Conservation (phyloP, 2,113 vertebrate species). For the Halcyon malimbica region DNA sequence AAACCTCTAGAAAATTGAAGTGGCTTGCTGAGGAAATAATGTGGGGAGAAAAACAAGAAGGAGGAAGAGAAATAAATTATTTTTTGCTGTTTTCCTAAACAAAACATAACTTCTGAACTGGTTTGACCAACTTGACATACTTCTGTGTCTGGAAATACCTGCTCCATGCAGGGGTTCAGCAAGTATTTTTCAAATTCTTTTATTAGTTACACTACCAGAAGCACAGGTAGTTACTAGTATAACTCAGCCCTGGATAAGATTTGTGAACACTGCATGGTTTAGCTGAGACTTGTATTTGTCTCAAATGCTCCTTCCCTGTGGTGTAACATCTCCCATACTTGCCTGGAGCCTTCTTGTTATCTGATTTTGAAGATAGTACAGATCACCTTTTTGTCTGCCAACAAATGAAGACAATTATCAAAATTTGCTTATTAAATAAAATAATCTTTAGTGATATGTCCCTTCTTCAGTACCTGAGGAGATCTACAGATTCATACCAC, state of each 20-base stretch:
- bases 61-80: background rate
- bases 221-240: background rate
- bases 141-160: background rate
- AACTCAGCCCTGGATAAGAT: background rate
- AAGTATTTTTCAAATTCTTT: background rate
- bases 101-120: background rate
- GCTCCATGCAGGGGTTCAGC: background rate
- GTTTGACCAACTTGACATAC: background rate
- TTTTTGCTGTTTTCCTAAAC: background rate
- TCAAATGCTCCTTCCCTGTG: background rate
- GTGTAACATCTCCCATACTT: background rate
- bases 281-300: background rate
- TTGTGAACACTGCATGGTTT: background rate
- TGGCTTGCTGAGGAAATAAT: background rate
- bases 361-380: background rate
- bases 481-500: background rate
- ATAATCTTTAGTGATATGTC: background rate
- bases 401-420: background rate
- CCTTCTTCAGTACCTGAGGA: background rate
- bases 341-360: background rate
- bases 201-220: background rate
- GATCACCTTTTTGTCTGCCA: background rate
- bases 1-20: constrained; percentile 4
- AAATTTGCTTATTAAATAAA: background rate
- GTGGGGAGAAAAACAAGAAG: background rate